Percentiles rank a stretch among this genome's conserved stretches.
These are phyloP conservation scores for Thecophora atra DNA, from an alignment of 2,888 invertebrate genomes.

Conservation along the genomic window DNA sequence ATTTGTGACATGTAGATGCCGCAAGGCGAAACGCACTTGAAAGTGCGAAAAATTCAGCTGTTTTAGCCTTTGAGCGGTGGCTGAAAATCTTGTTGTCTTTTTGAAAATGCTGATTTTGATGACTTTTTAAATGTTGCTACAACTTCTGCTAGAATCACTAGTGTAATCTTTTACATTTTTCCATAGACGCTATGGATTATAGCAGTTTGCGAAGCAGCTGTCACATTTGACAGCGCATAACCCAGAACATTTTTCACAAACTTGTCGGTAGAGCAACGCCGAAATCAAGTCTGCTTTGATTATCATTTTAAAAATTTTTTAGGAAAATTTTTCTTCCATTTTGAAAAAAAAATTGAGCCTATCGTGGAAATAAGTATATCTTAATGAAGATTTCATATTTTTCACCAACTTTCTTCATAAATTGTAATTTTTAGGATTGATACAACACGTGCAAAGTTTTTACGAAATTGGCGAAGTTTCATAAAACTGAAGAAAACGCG, in stretches of 20 bases:
- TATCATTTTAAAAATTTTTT: slow-evolving; percentile 34
- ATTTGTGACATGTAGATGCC: too few species aligned
- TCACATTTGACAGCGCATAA: slow-evolving; percentile 39
- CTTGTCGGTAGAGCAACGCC: slow-evolving; percentile 37
- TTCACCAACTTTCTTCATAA: not conserved
- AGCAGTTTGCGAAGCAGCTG: slow-evolving; percentile 37
- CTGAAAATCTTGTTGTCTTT: too few species aligned
- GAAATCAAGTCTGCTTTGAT: slow-evolving; percentile 3
- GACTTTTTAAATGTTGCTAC: too few species aligned
- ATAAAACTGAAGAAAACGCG: not conserved
- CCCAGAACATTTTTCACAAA: slow-evolving; percentile 40
- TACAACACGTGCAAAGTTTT: slow-evolving; percentile 10
- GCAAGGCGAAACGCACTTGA: too few species aligned
- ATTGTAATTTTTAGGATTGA: not conserved
- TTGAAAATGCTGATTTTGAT: too few species aligned
- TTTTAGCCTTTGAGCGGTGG: too few species aligned
- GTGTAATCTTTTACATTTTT: slow-evolving; percentile 4
- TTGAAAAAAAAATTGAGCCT: not conserved
- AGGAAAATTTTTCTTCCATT: too few species aligned
- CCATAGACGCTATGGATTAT: slow-evolving; percentile 35
- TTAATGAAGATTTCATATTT: not conserved
- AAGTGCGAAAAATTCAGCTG: too few species aligned
- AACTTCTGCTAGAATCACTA: too few species aligned
- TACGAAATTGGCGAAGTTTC: slow-evolving; percentile 2
- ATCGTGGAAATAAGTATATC: not conserved